Base-by-base conservation (phyloP, 2,113 vertebrate species). In the Hypocryptadius cinnamomeus region DNA sequence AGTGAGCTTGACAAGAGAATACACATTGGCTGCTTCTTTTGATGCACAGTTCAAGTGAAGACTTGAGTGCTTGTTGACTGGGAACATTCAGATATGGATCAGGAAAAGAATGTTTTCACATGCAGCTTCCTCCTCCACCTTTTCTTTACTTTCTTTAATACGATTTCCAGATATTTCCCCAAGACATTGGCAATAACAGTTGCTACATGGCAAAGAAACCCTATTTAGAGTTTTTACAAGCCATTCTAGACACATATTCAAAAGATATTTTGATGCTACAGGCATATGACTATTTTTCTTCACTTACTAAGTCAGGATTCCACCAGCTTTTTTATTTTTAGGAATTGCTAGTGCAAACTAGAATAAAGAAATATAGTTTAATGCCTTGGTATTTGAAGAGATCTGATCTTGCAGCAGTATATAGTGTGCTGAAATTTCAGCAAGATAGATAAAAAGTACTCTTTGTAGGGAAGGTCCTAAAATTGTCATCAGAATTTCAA, bases 1-100 rank as follows among this genome's bases (percentile, higher is more conserved):
- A 95, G 87, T 70, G 39, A 93, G 78, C 57, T 90, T 92, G 70
- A 95, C 70, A 90, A 84, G 83, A 87, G 79, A 82, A 90, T 93
- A 92, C 69, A 81, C 80, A 80, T 23, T 61, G 78, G 56, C 87
- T 94, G 18, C 74, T 82, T 85, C 92, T 94, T 93, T 78, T 81
- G 91, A 92, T 78, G 83, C 74, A 53, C 65, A 66, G 70, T 78
- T 96, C 94, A 96, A 95, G 92, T 85, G 70, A 60, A 93, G 80
- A 86, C 84, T 94, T 94, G 92, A 96, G 93, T 95, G 83, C 70
- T 78, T 86, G 68, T 91, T 93, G 82, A 80, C 89, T 87, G 78
- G 60, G 77, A 92, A 94, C 84, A 48, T 89, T 96, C 73, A 95
- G 94, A 85, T 93, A 95, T 27, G 70, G 77, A 96, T 96, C 89